Evolutionary conservation across 1,140 invertebrate species (phyloP), one percentile per base, ranked within the genome.

Genomic region (Eumaeus atala): DNA sequence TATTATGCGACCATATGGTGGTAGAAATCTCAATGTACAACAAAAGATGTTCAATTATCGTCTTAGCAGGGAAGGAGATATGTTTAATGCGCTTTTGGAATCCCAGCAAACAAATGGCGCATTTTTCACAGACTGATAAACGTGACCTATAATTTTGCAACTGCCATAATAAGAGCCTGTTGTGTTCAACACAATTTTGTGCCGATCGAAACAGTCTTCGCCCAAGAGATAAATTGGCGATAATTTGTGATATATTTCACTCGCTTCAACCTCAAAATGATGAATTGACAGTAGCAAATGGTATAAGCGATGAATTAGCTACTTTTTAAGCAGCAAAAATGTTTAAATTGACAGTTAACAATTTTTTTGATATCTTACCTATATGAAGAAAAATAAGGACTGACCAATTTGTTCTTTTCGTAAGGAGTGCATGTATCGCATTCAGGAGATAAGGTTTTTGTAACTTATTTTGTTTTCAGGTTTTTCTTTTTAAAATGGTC

Each of bases 1-100:
- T 58, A 42, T 89, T 62, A 74, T 89, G 72, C 79, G 77, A 42
- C 88, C 86, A 59, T 90, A 81, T 60, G 63, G 75, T 36, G 58
- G 62, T 64, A 10, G 49, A 56, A 54, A 61, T 62, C 42, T 86
- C n/a, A 64, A 64, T 54, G 28, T 68, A 21, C 58, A 72, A 51
- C 56, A 81, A 56, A 67, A 63, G 42, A 67, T 85, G 54, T 88
- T 77, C 56, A 88, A 89, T 66, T 88, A 87, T 67, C 57, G 87
- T 53, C 61, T 88, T 40, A 65, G 59, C 52, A 63, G 72, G 61
- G 70, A 72, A 18, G 74, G 18, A 62, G 68, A 54, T 64, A 65
- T 17, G 61, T 70, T 21, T 68, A 77, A 67, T 74, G 62, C 49
- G 58, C 70, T 16, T 77, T 77, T 65, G 70, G 72, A 9, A 74